Percentiles rank a stretch among this genome's conserved stretches.
Conservation (phyloP, 2,113 vertebrate species). For the Ammodytes marinus region DNA sequence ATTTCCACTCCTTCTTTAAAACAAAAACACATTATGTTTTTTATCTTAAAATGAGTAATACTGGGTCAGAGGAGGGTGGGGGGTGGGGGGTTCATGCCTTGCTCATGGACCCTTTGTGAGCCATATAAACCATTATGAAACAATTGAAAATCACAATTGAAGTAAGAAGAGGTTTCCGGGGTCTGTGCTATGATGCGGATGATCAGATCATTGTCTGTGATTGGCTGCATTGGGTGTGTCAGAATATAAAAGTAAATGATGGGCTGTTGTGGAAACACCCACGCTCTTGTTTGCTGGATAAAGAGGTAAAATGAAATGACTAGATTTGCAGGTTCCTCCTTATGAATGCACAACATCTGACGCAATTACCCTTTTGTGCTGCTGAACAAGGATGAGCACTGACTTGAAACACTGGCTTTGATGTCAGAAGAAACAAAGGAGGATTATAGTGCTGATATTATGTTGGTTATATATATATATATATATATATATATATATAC, state of each 20-base stretch:
- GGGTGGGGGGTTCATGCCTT: not conserved
- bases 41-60: not conserved
- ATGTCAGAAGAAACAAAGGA: conserved; percentile 49
- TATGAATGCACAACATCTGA: conserved; percentile 27
- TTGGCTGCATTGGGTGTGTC: conserved; percentile 17
- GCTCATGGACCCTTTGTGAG: not conserved
- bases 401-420: conserved; percentile 45
- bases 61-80: not conserved
- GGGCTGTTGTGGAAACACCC: conserved; percentile 6
- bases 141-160: not conserved
- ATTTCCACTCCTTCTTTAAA: not conserved
- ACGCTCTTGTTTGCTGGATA: conserved; percentile 3
- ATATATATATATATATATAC: too few species aligned
- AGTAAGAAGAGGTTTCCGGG: not conserved
- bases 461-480: not conserved
- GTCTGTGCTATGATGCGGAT: not conserved
- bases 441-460: not conserved
- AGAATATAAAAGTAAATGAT: conserved; percentile 36
- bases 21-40: not conserved
- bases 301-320: conserved; percentile 37
- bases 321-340: conserved; percentile 10
- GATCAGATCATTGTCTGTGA: conserved; percentile 4
- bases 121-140: not conserved
- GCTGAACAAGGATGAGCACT: conserved; percentile 3
- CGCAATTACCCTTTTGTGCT: conserved; percentile 43